Evolutionary conservation across 2,888 invertebrate species (phyloP), one percentile per base, ranked within the genome.

Genomic region (Tachina grossa): DNA sequence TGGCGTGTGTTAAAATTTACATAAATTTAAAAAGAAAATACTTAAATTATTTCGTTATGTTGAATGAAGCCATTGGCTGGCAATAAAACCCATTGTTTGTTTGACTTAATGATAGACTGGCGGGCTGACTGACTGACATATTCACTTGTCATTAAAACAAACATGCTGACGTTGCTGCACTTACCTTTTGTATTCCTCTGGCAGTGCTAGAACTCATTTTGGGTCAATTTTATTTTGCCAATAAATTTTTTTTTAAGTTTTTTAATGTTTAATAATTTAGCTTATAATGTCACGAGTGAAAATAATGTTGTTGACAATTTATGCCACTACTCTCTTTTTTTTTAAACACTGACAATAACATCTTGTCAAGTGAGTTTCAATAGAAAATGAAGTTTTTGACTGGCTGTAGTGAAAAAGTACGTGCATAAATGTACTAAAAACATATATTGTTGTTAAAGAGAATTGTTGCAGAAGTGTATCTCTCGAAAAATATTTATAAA

Each of bases 321-420:
- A 45, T 69, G 59, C 45, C 53, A 55, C 51, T 75, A 57, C 68
- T 14, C 43, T 53, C 53, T 13, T 69, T 78, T 51, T n/a, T 31
- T 5, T 1, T 1, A 6, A 78, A 69, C 16, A 78, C 31, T 53
- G 78, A 53, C 69, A 71, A 63, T 53, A 79, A 79, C 45, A 63
- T 79, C 65, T 75, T 81, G 81, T 68, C 81, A 83, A 82, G 66
- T 66, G 65, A 76, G 79, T 85, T 83, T 79, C 83, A 83, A 83
- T 81, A 69, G 49, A 81, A 77, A 55, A 85, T 74, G 77, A 85
- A 68, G 55, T 72, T 31, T 6, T 72, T 72, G 65, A 41, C 59
- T 69, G 53, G 14, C 51, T 76, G 47, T 41, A 45, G 19, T 45
- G 51, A 19, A 22, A 57, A 55, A 53, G 39, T 39, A n/a, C 2